Base-by-base conservation (phyloP, 2,797 vertebrate genomes). In the Pseudopleuronectes americanus region DNA sequence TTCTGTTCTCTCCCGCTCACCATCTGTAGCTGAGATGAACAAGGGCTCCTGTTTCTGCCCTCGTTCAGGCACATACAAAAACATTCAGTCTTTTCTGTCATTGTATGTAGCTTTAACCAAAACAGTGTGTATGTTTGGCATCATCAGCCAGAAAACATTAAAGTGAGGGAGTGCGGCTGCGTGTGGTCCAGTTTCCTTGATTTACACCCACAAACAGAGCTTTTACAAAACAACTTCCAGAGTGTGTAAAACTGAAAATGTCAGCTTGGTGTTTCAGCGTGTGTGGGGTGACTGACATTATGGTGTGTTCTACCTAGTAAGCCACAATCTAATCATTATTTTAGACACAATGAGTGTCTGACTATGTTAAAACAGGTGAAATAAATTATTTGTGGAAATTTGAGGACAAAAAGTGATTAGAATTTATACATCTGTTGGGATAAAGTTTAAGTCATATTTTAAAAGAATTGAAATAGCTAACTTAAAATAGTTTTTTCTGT, bases 11-110 rank as follows among this genome's bases (percentile, higher is more conserved):
- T 66, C 43, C 47, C 64, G 53, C 61, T 22, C 19, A 21, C 53
- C 45, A 59, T 83, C 63, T 83, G 74, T 3, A 59, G 68, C 48
- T 48, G 2, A 68, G 56, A 60, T 52, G 36, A 66, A 60, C 52
- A n/a, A 3, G 4, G 16, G 43, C 43, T 45, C 43, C 49, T 45
- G 9, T 23, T 77, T 54, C 59, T 60, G 0, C 23, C 31, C 21
- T 19, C 26, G 62, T 66, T 21, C 66, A 38, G 19, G 69, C 80
- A 55, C 14, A 28, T 8, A 28, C 23, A 48, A 62, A 68, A 81
- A 57, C 31, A 53, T 28, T 57, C 68, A 61, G 12, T 49, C 17
- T 41, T 47, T 65, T 43, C 36, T 19, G 22, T 68, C 51, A 57
- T 61, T 5, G 56, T n/a, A 0, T 36, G 10, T 19, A 13, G 41